Evolutionary conservation across 1,140 invertebrate species (phyloP).

Genomic region (Acyrthosiphon pisum): DNA sequence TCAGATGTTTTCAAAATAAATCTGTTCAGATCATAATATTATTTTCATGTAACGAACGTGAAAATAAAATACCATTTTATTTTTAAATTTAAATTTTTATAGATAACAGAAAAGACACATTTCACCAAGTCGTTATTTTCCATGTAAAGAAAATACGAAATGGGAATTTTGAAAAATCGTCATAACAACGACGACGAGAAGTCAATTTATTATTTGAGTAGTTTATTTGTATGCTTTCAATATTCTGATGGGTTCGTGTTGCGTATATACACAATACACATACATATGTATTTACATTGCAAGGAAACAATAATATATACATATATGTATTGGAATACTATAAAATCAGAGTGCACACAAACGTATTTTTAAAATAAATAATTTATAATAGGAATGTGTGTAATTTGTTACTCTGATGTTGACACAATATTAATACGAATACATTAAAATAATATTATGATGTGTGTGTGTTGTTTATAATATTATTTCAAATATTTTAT

Average conservation of each 20-base stretch:
- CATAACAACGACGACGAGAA: conserved; percentile 10
- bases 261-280: not conserved
- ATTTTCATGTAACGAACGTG: not conserved
- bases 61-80: not conserved
- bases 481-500: not conserved
- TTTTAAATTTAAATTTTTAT: not conserved
- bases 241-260: not conserved
- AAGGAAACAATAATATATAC: not conserved
- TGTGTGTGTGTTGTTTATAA: not conserved
- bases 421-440: not conserved
- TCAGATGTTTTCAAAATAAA: not conserved
- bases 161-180: not conserved
- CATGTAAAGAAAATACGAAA: not conserved
- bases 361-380: not conserved
- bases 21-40: not conserved
- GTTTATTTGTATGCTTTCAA: conserved; percentile 11
- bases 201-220: conserved; percentile 18
- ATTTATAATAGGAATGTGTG: not conserved
- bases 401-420: not conserved
- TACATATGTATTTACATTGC: not conserved
- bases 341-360: not conserved
- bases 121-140: not conserved
- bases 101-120: not conserved
- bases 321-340: not conserved
- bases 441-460: not conserved